A percentile compares a stretch with the other conserved stretches of the same genome.
phyloP scores from a whole-genome alignment of 2,797 vertebrate species.

The Spondyliosoma cantharus region DNA sequence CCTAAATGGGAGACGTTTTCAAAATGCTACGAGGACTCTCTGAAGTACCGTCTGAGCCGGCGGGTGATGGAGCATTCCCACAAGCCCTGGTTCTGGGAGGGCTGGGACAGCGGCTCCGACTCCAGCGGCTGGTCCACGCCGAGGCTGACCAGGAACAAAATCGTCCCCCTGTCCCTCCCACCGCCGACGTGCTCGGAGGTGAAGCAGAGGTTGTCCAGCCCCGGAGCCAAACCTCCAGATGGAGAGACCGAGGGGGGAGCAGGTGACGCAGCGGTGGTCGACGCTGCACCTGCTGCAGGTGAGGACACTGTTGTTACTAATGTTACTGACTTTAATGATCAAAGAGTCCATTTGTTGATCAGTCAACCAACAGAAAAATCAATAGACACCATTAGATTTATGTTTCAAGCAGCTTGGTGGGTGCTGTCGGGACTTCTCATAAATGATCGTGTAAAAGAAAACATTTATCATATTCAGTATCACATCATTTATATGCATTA shows the following conservation, averaged over 20 bases:
- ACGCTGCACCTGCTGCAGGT: constrained; percentile 50
- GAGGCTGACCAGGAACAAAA: constrained; percentile 52
- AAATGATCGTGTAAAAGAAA: too few species aligned
- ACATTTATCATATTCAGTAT: too few species aligned
- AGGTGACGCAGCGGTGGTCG: neutral
- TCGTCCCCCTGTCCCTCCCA: constrained; percentile 65
- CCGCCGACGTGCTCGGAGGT: constrained; percentile 36
- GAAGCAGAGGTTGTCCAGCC: constrained; percentile 33
- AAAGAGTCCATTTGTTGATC: neutral
- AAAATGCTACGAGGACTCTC: constrained; percentile 91
- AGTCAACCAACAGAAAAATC: neutral
- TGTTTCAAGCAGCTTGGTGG: too few species aligned
- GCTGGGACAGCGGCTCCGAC: constrained; percentile 85
- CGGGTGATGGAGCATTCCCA: constrained; percentile 93
- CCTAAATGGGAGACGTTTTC: constrained; percentile 92
- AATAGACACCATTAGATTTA: too few species aligned
- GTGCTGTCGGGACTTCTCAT: too few species aligned
- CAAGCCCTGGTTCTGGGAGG: constrained; percentile 91
- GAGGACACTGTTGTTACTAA: neutral
- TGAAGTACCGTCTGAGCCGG: constrained; percentile 90
- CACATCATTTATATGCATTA: too few species aligned
- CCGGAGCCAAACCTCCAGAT: constrained; percentile 1
- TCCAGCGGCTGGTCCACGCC: constrained; percentile 85
- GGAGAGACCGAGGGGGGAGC: constrained; percentile 21
- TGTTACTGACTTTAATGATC: neutral